Conservation (phyloP, 2,888 invertebrate species). For the Drosophila rellima region DNA sequence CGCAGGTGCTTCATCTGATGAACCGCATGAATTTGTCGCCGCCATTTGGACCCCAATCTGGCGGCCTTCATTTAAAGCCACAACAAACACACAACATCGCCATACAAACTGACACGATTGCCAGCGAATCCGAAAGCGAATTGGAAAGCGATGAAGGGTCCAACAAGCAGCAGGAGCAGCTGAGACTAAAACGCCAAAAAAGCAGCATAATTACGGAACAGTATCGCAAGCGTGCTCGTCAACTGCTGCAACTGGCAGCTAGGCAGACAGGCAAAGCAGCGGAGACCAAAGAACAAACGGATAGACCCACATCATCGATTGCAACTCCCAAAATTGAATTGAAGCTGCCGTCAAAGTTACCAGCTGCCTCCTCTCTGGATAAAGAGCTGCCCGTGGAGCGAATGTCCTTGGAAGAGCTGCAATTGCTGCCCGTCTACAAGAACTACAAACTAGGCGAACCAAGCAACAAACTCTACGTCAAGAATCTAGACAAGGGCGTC, state of each 20-base stretch:
- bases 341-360: conserved; percentile 52
- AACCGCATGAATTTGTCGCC: conserved; percentile 96
- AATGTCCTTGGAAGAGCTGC: conserved; percentile 90
- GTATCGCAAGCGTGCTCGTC: conserved; percentile 73
- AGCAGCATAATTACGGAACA: conserved; percentile 52
- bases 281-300: background rate
- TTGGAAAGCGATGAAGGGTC: conserved; percentile 82
- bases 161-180: background rate
- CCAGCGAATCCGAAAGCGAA: conserved; percentile 74
- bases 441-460: conserved; percentile 94
- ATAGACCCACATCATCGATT: conserved; percentile 9
- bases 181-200: conserved; percentile 20
- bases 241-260: conserved; percentile 64
- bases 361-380: background rate
- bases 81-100: conserved; percentile 28
- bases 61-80: conserved; percentile 11
- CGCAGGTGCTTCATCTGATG: conserved; percentile 95
- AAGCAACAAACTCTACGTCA: conserved; percentile 95
- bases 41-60: conserved; percentile 89
- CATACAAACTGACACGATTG: conserved; percentile 79
- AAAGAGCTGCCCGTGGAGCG: conserved; percentile 86
- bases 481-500: conserved; percentile 94
- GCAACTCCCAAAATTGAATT: conserved; percentile 69
- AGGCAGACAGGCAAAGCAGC: conserved; percentile 18
- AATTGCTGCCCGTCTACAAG: conserved; percentile 92